Conservation (phyloP, 2,888 invertebrate species). For the Microdon myrmicae region DNA sequence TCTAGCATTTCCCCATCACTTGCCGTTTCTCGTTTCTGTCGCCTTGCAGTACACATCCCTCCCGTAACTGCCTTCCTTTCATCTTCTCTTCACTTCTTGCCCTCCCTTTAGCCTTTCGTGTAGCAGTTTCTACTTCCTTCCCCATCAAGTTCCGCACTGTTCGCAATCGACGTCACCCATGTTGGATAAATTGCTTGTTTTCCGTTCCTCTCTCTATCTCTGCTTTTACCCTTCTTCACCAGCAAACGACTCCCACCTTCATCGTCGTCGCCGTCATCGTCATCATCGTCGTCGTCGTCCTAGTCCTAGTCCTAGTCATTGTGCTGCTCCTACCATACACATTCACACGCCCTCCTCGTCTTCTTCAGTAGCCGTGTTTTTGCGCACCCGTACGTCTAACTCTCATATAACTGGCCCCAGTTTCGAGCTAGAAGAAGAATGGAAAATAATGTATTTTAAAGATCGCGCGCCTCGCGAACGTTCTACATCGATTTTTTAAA, state of each 20-base stretch:
- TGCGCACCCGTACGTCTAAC: background rate
- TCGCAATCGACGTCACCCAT: constrained; percentile 44
- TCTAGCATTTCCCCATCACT: constrained; percentile 36
- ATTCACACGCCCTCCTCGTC: constrained; percentile 11
- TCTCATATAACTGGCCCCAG: background rate
- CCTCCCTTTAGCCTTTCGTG: background rate
- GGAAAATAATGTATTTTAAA: constrained; percentile 51
- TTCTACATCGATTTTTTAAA: constrained; percentile 57
- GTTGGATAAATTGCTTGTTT: constrained; percentile 53
- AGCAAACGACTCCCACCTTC: constrained; percentile 42
- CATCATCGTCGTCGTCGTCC: background rate
- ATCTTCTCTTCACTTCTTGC: constrained; percentile 11
- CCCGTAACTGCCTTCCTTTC: constrained; percentile 17
- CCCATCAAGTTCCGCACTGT: too few relatives aligned
- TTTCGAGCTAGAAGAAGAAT: constrained; percentile 14
- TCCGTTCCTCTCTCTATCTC: constrained; percentile 15
- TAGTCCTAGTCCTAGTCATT: background rate
- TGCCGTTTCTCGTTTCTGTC: background rate
- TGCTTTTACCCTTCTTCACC: constrained; percentile 12
- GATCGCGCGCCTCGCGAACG: constrained; percentile 54
- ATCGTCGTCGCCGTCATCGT: constrained; percentile 22
- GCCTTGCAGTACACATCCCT: background rate
- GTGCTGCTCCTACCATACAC: constrained; percentile 13
- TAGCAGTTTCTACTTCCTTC: background rate
- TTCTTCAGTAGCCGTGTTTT: constrained; percentile 5